Evolutionary conservation across 2,113 vertebrate species (phyloP).

Genomic region (Dasypus novemcinctus): DNA sequence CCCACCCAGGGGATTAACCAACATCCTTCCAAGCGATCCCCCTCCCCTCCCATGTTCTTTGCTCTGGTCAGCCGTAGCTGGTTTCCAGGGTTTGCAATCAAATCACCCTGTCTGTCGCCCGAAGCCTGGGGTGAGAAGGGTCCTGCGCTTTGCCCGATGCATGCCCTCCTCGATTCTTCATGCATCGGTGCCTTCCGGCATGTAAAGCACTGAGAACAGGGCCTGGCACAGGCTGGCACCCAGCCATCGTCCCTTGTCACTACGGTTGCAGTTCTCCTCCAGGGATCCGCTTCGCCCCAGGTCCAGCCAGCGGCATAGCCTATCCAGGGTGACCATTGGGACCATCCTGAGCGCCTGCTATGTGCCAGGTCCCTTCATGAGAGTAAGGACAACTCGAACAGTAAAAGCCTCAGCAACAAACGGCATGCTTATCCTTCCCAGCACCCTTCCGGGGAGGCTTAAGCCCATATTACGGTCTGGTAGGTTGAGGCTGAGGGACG

Average conservation of each 20-base stretch:
- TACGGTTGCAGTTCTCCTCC: not conserved
- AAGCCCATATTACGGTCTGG: not conserved
- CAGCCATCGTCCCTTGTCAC: accelerated
- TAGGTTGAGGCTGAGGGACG: not conserved
- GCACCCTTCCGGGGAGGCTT: accelerated
- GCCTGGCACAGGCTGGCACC: not conserved
- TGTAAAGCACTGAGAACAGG: not conserved
- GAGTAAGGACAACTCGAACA: not conserved
- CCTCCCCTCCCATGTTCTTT: too few relatives aligned
- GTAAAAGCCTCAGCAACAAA: not conserved
- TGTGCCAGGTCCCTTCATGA: not conserved
- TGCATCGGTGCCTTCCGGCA: not conserved
- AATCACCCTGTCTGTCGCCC: too few relatives aligned
- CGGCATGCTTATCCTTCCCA: not conserved
- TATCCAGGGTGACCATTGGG: not conserved
- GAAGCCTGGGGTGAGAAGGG: too few relatives aligned
- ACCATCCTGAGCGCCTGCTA: not conserved
- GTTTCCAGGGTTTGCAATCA: too few relatives aligned
- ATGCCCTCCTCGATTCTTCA: not conserved
- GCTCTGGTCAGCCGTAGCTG: too few relatives aligned
- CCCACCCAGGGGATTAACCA: accelerated
- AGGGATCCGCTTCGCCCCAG: accelerated
- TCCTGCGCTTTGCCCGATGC: too few relatives aligned
- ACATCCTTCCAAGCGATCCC: too few relatives aligned
- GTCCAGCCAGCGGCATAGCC: not conserved